Evolutionary conservation across 2,797 vertebrate species (phyloP).

Genomic region (Chaetophractus vellerosus): DNA sequence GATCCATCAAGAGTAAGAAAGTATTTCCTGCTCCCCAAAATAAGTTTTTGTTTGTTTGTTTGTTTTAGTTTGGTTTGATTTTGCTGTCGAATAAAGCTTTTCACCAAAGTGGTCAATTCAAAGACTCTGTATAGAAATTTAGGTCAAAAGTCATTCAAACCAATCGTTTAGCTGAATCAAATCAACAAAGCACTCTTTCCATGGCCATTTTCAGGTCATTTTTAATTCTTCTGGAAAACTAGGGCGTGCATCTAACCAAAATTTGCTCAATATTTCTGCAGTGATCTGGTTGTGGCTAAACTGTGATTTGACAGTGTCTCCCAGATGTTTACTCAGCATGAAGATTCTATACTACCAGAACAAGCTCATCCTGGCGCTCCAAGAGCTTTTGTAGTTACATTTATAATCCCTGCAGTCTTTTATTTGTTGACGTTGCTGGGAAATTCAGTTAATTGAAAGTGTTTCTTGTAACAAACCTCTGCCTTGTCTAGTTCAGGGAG

Average conservation of each 20-base stretch:
- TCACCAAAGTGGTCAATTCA: not conserved
- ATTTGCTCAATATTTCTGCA: not conserved
- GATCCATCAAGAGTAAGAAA: not conserved
- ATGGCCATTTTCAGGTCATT: not conserved
- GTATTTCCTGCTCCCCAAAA: not conserved
- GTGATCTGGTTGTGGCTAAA: not conserved
- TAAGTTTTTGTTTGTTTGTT: not conserved
- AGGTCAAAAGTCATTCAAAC: not conserved
- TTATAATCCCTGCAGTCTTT: not conserved
- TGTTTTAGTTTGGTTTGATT: not conserved
- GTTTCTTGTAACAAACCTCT: not conserved
- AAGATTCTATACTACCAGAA: not conserved
- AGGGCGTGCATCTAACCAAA: not conserved
- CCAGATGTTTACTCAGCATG: not conserved
- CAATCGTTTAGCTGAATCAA: not conserved
- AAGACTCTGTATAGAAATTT: not conserved
- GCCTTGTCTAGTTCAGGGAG: not conserved
- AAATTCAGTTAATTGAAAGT: not conserved
- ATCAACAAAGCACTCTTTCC: not conserved
- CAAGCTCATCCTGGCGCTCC: not conserved
- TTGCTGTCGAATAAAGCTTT: not conserved
- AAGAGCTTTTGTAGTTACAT: not conserved
- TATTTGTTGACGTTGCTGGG: not conserved
- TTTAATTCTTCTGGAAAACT: conserved; percentile 17
- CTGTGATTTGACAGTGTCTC: not conserved